These are phyloP conservation scores for Odontamblyopus lacepedii DNA, from an alignment of 2,797 vertebrate genomes.

Conservation along the genomic window DNA sequence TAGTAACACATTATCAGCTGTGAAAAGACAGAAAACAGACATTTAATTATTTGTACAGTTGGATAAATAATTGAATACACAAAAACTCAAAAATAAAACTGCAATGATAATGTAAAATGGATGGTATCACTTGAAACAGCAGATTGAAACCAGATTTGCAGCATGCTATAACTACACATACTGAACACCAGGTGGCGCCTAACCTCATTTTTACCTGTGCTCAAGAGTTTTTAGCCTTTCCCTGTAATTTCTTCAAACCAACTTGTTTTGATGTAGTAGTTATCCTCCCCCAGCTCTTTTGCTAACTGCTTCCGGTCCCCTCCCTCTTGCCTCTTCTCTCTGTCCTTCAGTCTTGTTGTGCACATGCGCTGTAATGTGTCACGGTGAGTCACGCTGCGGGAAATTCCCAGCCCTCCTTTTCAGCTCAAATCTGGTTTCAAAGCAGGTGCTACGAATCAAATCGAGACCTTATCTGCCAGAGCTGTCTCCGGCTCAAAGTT, in stretches of 20 bases:
- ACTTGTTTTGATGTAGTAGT: slow-evolving; percentile 17
- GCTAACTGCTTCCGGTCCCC: slow-evolving; percentile 40
- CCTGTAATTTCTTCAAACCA: slow-evolving; percentile 1
- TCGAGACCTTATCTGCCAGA: slow-evolving; percentile 53
- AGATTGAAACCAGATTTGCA: slow-evolving; percentile 22
- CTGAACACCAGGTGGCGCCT: slow-evolving; percentile 73
- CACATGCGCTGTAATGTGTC: slow-evolving; percentile 61
- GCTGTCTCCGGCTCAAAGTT: slow-evolving; percentile 64
- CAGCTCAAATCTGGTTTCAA: slow-evolving; percentile 64
- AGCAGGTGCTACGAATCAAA: slow-evolving; percentile 70
- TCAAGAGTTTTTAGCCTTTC: slow-evolving; percentile 32
- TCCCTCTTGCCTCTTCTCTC: slow-evolving; percentile 35
- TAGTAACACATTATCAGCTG: slow-evolving; percentile 94
- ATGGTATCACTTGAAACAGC: slow-evolving; percentile 20
- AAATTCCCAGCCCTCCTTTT: slow-evolving; percentile 77
- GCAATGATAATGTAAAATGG: slow-evolving; percentile 31
- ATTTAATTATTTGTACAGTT: neutral
- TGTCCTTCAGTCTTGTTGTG: slow-evolving; percentile 46
- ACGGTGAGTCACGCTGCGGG: slow-evolving; percentile 79
- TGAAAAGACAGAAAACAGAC: neutral
- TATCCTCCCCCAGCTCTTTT: slow-evolving; percentile 26
- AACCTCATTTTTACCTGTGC: slow-evolving; percentile 20
- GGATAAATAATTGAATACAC: slow-evolving; percentile 45
- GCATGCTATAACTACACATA: slow-evolving; percentile 12
- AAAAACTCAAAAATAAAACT: slow-evolving; percentile 28